These are phyloP conservation scores for Catostomus latipinnis DNA, from an alignment of 2,797 vertebrate genomes.

Conservation along the genomic window DNA sequence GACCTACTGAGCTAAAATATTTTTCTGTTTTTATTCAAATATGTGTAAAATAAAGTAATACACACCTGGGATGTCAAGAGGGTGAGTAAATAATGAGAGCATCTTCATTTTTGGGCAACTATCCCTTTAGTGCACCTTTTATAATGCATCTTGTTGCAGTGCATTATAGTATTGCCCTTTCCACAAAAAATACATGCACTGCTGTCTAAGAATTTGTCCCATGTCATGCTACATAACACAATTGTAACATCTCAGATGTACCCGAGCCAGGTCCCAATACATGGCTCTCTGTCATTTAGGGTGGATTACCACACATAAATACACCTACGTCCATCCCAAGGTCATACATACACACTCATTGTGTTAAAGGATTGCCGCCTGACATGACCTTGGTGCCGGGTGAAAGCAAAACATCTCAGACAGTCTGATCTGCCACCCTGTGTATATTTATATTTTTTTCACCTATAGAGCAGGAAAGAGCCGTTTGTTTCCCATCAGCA, in stretches of 20 bases:
- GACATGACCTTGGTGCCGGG: slow-evolving; percentile 66
- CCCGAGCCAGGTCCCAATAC: slow-evolving; percentile 13
- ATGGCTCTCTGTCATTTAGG: slow-evolving; percentile 41
- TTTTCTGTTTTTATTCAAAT: too few relatives aligned
- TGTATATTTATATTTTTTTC: slow-evolving; percentile 46
- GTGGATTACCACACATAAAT: slow-evolving; percentile 29
- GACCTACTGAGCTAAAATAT: too few relatives aligned
- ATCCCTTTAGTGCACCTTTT: too few relatives aligned
- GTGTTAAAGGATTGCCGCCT: slow-evolving; percentile 52
- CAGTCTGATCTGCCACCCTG: slow-evolving; percentile 56
- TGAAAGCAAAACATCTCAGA: slow-evolving; percentile 54
- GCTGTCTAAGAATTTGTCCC: neutral
- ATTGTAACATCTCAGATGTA: slow-evolving; percentile 28
- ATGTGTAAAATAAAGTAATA: too few relatives aligned
- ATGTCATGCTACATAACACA: neutral
- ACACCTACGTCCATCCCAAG: slow-evolving; percentile 46
- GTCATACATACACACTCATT: slow-evolving; percentile 47
- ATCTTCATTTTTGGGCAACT: too few relatives aligned
- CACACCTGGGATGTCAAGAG: too few relatives aligned
- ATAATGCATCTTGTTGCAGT: neutral
- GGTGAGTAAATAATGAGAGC: too few relatives aligned
- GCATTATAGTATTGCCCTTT: slow-evolving; percentile 2
- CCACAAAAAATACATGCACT: neutral
- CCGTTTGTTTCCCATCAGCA: slow-evolving; percentile 70
- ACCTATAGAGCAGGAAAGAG: slow-evolving; percentile 69